These are phyloP conservation scores for Geopemphigus sp. DNA, from an alignment of 1,140 invertebrate species.

Conservation along the genomic window DNA sequence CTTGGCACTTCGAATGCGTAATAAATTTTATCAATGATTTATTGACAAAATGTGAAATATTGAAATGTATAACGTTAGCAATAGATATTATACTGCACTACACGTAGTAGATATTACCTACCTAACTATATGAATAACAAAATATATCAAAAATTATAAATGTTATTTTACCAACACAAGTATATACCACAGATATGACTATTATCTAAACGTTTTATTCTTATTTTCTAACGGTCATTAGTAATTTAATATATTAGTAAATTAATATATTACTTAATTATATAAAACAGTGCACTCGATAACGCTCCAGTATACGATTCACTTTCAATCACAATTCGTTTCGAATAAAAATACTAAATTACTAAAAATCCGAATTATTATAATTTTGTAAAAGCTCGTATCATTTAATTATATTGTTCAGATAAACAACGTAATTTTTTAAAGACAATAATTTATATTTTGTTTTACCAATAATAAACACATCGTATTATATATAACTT, in stretches of 20 bases:
- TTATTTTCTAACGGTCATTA: background rate
- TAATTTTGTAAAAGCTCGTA: too few relatives aligned
- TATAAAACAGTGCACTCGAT: too few relatives aligned
- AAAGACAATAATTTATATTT: too few relatives aligned
- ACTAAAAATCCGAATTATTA: too few relatives aligned
- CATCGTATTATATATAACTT: too few relatives aligned
- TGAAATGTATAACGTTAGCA: background rate
- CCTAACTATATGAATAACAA: background rate
- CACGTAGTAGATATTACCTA: too few relatives aligned
- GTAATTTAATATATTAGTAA: background rate
- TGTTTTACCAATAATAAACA: too few relatives aligned
- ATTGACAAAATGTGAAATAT: background rate
- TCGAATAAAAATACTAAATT: too few relatives aligned
- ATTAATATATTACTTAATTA: background rate
- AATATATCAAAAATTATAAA: background rate
- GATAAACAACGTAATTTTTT: too few relatives aligned
- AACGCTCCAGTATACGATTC: too few relatives aligned
- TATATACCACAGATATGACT: background rate
- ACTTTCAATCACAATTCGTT: too few relatives aligned
- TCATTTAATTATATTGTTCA: too few relatives aligned
- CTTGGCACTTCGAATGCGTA: slow-evolving; percentile 26
- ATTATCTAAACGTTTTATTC: background rate
- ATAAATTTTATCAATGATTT: slow-evolving; percentile 18
- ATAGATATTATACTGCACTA: background rate
- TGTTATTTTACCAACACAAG: background rate